phyloP scores from a whole-genome alignment of 2,888 invertebrate genomes.

The Limnephilus marmoratus region DNA sequence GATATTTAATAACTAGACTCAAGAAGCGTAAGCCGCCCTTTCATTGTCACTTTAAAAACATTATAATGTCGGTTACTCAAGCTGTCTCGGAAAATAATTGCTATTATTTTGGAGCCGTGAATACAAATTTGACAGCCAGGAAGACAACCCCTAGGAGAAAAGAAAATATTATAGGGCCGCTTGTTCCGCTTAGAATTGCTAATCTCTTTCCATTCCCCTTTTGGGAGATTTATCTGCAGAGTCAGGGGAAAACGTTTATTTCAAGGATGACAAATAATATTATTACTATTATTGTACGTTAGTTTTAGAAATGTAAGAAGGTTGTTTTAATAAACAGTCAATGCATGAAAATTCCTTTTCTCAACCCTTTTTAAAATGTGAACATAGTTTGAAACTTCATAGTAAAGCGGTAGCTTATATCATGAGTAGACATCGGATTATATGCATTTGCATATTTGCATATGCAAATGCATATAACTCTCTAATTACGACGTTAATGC shows the following conservation, averaged over 20 bases:
- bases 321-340: background rate
- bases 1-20: background rate
- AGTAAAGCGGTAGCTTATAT: background rate
- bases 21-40: background rate
- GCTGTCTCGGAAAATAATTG: slow-evolving; percentile 39
- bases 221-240: slow-evolving; percentile 23
- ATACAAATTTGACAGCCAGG: slow-evolving; percentile 37
- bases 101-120: slow-evolving; percentile 39
- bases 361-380: too few relatives aligned
- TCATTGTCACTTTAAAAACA: background rate
- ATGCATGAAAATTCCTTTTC: too few relatives aligned
- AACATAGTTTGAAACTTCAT: background rate
- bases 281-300: background rate
- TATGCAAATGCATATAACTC: too few relatives aligned
- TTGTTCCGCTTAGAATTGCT: slow-evolving; percentile 58
- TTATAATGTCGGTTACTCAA: background rate
- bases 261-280: slow-evolving; percentile 14
- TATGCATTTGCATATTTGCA: too few relatives aligned
- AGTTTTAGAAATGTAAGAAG: background rate
- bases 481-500: too few relatives aligned
- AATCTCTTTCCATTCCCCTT: slow-evolving; percentile 42
- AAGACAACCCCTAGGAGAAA: slow-evolving; percentile 10
- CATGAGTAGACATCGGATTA: too few relatives aligned
- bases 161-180: slow-evolving; percentile 29
- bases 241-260: slow-evolving; percentile 11